Base-by-base conservation (phyloP, 2,888 invertebrate species). In the Clepsis dumicolana region DNA sequence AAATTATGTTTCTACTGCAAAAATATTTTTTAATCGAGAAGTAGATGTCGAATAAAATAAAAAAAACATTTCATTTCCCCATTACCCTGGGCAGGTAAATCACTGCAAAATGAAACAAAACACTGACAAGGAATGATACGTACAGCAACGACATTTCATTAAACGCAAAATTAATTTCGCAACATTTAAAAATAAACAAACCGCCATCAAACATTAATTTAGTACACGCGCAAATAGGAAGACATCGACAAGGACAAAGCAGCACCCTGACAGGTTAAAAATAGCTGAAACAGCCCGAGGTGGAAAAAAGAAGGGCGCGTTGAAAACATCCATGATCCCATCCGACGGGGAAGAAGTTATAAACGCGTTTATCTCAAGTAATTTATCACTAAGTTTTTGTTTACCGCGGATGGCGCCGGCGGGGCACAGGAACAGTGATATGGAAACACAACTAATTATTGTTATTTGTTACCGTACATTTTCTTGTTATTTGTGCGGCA, bases 311-410 rank as follows among this genome's bases (percentile, higher is more conserved):
- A 21, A 18, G 41, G 57, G 25, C 27, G 16, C 24, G 35, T 35
- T 59, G 63, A 44, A 53, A 57, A 52, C 54, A 64, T 44, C 52
- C 44, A 32, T 35, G 59, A 63, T 63, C 50, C 67, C 38, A 59
- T 64, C 59, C 57, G 60, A 61, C 60, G 12, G 41, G 59, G 64
- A 68, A 68, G 68, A 68, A 68, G 63, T 68, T 68, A 64, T 64
- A 68, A 64, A 64, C 68, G 68, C 63, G 35, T 64, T 68, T 64
- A 68, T 68, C 68, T 68, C 41, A 38, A 59, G 68, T 59, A 68
- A 68, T 68, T 68, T 68, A 68, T 68, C 68, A 68, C 63, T 56
- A 64, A 67, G 67, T 67, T 57, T 68, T 68, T 68, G 68, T 68
- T 68, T 68, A 52, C 68, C 57, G 52, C 60, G 41, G 32, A 16